phyloP scores from a whole-genome alignment of 64 coral and sea anemone species.

The Montipora sp. region DNA sequence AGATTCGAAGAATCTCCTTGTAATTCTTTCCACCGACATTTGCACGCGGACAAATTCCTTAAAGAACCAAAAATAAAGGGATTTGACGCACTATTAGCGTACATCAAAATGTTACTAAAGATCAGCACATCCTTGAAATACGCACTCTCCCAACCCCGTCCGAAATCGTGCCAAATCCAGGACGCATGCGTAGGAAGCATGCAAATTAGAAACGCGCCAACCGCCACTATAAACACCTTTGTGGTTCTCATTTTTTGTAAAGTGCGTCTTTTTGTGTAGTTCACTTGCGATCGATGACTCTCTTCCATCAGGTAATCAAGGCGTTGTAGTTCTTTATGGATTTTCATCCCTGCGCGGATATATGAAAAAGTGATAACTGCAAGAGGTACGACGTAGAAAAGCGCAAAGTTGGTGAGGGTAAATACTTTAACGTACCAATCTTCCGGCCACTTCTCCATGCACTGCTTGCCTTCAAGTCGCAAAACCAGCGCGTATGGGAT shows the following conservation, averaged over 20 bases:
- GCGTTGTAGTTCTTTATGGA: constrained; percentile 68
- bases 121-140: constrained; percentile 76
- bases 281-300: constrained; percentile 46
- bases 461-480: constrained; percentile 70
- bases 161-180: constrained; percentile 97
- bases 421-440: constrained; percentile 86
- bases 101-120: constrained; percentile 89
- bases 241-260: constrained; percentile 88
- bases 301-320: constrained; percentile 44
- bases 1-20: neutral
- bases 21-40: neutral
- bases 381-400: constrained; percentile 87
- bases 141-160: constrained; percentile 36
- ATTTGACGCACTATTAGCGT: constrained; percentile 86
- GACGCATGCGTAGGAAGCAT: constrained; percentile 90
- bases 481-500: constrained; percentile 84
- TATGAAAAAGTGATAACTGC: constrained; percentile 79
- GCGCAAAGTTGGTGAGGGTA: constrained; percentile 78
- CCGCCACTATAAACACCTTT: constrained; percentile 87
- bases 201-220: constrained; percentile 82
- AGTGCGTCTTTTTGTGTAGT: constrained; percentile 67
- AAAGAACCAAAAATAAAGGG: constrained; percentile 90
- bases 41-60: neutral
- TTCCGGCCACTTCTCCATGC: constrained; percentile 87
- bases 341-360: constrained; percentile 71